Conservation (phyloP, 2,113 vertebrate species). For the Chloroceryle aenea region DNA sequence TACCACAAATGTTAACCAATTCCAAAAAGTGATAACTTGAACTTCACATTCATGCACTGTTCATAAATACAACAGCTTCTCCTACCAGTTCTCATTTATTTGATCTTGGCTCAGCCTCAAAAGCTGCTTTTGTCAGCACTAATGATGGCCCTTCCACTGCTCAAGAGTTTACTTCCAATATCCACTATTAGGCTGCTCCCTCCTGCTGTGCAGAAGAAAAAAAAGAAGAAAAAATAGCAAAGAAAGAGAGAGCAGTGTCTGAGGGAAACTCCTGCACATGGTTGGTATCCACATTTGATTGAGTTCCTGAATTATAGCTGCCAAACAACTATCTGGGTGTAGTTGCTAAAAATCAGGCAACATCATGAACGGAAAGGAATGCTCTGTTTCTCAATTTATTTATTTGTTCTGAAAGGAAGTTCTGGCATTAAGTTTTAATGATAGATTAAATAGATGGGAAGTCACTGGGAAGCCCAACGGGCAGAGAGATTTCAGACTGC, state of each 20-base stretch:
- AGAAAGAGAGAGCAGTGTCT: neutral
- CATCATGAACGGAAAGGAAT: neutral
- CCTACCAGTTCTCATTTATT: constrained; percentile 27
- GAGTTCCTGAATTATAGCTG: neutral
- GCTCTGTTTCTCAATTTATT: neutral
- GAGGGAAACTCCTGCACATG: neutral
- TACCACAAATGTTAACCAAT: neutral
- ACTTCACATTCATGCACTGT: neutral
- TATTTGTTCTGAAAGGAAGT: neutral
- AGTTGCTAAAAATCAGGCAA: neutral
- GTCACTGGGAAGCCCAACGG: neutral
- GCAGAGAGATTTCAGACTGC: neutral
- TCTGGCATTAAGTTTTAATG: neutral
- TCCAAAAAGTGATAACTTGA: neutral
- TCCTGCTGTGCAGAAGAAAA: neutral
- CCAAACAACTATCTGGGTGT: neutral
- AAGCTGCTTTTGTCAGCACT: constrained; percentile 44
- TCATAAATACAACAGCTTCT: neutral
- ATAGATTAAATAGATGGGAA: neutral
- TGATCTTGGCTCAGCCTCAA: constrained; percentile 19
- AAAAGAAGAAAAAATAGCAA: neutral
- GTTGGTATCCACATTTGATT: neutral
- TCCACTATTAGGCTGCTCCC: neutral
- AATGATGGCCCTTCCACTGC: constrained; percentile 36
- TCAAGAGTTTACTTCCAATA: constrained; percentile 49